Conservation (phyloP, 2,797 vertebrate genomes). For the Molothrus ater region DNA sequence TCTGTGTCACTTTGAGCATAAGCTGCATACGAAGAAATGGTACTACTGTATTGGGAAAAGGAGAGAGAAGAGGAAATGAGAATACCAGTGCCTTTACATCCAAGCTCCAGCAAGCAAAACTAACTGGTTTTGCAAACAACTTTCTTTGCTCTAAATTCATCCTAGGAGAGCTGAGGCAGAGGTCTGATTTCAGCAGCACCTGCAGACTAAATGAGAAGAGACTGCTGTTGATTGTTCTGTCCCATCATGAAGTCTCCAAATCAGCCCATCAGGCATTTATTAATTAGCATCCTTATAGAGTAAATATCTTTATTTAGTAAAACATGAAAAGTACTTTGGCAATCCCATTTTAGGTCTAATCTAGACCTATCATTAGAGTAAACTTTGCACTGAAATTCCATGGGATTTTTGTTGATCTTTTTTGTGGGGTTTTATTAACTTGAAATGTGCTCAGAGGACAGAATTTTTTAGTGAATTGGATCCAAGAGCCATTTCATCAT, state of each 20-base stretch:
- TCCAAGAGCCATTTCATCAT: slow-evolving; percentile 37
- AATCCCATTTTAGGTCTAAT: background rate
- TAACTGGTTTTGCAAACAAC: background rate
- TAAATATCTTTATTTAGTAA: background rate
- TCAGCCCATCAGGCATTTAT: background rate
- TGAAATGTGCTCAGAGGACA: background rate
- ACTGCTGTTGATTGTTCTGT: background rate
- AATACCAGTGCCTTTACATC: background rate
- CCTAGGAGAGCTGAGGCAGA: background rate
- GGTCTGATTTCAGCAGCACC: background rate
- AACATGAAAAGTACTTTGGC: background rate
- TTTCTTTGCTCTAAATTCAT: background rate
- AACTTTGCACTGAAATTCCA: background rate
- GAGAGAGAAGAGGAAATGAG: background rate
- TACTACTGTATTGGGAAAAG: background rate
- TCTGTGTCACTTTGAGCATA: background rate
- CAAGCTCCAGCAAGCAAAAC: background rate
- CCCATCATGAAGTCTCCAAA: background rate
- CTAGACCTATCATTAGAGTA: background rate
- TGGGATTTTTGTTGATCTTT: background rate
- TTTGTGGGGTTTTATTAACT: background rate
- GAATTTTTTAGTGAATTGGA: background rate
- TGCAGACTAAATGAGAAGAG: background rate
- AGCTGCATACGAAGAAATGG: background rate
- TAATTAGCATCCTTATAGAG: background rate